Base-by-base conservation (phyloP, 2,113 vertebrate species). In the Thryonomys swinderianus region DNA sequence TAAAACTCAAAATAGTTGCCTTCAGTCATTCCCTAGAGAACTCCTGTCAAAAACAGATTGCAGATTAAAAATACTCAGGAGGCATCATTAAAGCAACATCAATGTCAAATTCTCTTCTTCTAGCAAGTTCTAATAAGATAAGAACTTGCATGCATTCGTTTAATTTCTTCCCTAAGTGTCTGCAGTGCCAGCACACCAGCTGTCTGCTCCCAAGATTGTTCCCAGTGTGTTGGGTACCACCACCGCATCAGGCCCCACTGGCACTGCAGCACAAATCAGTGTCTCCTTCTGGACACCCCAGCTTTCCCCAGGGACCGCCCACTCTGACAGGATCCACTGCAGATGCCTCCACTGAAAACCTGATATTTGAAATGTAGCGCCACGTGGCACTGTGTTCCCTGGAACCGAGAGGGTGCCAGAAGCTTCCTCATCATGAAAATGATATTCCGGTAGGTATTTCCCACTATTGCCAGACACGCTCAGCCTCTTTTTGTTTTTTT, bases 11-110 rank as follows among this genome's bases (percentile, higher is more conserved):
- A 96, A 71, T 30, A 92, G 40, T 45, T 69, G 73, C 61, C 55
- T 96, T 90, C 85, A 62, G 85, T 69, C 82, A 51, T 78, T 94
- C 88, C 88, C 93, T 37, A 76, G 88, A 88, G 93, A 80, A 27
- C 55, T n/a, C n/a, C n/a, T 30, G 2, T 95, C 88, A 94, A 90
- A 87, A n/a, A 82, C 25, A 27, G 21, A 57, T 87, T 76, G 83
- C 69, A 85, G 81, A 71, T 66, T 53, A 96, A 85, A 90, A 53
- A 42, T 84, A 76, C 53, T 95, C 67, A 61, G 73, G 78, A 93
- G 64, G 57, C 61, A 82, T 80, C 48, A 79, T 85, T 85, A 74
- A 85, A 78, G 51, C 48, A n/a, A 20, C 8, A 45, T 53, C 62
- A 57, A 32, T 53, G 78, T 34, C 61, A 59, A 91, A 53, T 66